Evolutionary conservation across 2,113 vertebrate species (phyloP).

Genomic region (Heterocephalus glaber): DNA sequence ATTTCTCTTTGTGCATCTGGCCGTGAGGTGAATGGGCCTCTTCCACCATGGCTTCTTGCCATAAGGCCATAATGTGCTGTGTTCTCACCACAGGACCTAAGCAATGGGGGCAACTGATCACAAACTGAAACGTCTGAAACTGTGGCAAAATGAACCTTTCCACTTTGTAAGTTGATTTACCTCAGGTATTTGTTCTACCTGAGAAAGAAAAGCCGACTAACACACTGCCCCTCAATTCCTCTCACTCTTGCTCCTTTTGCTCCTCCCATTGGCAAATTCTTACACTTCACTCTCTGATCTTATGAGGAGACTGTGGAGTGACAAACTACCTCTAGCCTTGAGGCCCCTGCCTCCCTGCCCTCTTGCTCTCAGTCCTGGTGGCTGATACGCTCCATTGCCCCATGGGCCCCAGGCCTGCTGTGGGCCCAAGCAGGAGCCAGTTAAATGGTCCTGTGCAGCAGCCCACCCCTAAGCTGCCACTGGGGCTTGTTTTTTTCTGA

Average conservation of each 20-base stretch:
- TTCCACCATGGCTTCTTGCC: background rate
- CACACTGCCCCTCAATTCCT: background rate
- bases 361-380: no score
- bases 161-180: background rate
- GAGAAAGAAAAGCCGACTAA: background rate
- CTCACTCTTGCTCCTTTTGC: background rate
- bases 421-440: background rate
- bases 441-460: background rate
- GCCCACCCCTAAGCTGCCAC: background rate
- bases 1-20: background rate
- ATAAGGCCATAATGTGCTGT: background rate
- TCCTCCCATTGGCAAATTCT: background rate
- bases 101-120: background rate
- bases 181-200: background rate
- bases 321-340: background rate
- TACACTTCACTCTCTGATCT: no score
- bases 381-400: background rate
- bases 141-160: background rate
- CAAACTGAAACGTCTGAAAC: background rate
- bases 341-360: background rate
- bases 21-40: background rate
- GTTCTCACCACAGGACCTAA: background rate
- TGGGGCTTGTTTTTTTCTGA: background rate
- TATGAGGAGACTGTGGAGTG: fast-evolving
- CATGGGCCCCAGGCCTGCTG: no score